phyloP scores from a whole-genome alignment of 1,140 invertebrate genomes.

The Pachyrhynchus sulphureomaculatus region DNA sequence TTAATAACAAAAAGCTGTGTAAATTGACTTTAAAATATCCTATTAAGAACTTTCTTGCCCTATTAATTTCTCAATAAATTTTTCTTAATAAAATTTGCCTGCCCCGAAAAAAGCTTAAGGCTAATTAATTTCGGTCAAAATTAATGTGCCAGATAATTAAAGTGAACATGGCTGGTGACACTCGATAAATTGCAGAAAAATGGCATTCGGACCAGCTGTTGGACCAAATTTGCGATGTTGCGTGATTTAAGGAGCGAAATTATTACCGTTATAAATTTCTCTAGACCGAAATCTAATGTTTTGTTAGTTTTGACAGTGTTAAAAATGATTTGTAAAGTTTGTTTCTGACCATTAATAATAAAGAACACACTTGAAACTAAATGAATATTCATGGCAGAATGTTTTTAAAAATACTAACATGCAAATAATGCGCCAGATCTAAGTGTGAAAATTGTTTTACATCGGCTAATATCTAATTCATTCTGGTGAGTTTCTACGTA shows the following conservation, averaged over 20 bases:
- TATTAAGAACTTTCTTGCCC: background rate
- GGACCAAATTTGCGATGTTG: slow-evolving; percentile 26
- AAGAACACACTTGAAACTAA: too few species aligned
- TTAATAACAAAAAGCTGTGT: too few species aligned
- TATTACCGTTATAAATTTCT: slow-evolving; percentile 24
- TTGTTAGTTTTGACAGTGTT: slow-evolving; percentile 13
- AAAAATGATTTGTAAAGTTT: slow-evolving; percentile 14
- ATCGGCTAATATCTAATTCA: too few species aligned
- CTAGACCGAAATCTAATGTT: background rate
- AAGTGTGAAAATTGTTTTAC: too few species aligned
- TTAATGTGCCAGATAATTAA: slow-evolving; percentile 31
- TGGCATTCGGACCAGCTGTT: slow-evolving; percentile 20
- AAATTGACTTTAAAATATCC: too few species aligned
- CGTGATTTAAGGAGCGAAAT: slow-evolving; percentile 24
- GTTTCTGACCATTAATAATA: slow-evolving; percentile 8
- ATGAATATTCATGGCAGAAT: too few species aligned
- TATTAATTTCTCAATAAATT: slow-evolving; percentile 1
- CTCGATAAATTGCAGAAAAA: slow-evolving; percentile 31
- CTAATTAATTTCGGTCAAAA: slow-evolving; percentile 26
- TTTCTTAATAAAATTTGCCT: background rate
- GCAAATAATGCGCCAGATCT: too few species aligned
- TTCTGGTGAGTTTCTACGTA: too few species aligned
- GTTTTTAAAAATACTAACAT: too few species aligned
- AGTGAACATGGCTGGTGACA: slow-evolving; percentile 24
- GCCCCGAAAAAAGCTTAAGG: background rate